Evolutionary conservation across 2,113 vertebrate genomes (phyloP).

Genomic region (Archocentrus centrarchus): DNA sequence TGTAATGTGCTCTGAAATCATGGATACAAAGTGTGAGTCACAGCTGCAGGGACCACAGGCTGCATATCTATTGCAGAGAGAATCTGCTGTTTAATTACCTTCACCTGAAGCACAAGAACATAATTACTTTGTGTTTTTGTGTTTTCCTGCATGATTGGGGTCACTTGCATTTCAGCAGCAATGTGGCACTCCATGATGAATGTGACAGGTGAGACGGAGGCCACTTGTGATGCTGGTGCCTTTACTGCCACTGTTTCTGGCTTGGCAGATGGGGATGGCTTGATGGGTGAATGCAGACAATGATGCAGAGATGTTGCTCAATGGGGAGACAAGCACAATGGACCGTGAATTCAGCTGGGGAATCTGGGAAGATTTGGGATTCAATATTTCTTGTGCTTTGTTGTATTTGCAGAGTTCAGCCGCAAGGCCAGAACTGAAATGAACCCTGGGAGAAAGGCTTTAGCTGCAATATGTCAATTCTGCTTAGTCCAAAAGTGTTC

Average conservation of each 20-base stretch:
- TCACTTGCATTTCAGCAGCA: conserved; percentile 67
- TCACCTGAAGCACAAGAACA: conserved; percentile 55
- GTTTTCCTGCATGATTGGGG: conserved; percentile 73
- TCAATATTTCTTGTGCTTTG: neutral
- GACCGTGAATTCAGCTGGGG: conserved; percentile 16
- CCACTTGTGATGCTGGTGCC: conserved; percentile 2
- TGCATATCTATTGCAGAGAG: conserved; percentile 38
- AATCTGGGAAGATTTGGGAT: conserved; percentile 13
- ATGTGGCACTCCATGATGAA: conserved; percentile 55
- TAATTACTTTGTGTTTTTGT: conserved; percentile 73
- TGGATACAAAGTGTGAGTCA: neutral
- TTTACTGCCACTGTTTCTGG: neutral
- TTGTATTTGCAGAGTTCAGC: conserved; percentile 14
- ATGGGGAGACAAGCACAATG: neutral
- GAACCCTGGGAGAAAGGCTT: conserved; percentile 7
- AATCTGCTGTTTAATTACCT: conserved; percentile 75
- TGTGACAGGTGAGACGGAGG: conserved; percentile 49
- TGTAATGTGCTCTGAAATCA: neutral
- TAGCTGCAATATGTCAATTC: conserved; percentile 12
- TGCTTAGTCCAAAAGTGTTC: neutral
- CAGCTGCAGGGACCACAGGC: neutral
- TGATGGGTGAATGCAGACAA: conserved; percentile 12
- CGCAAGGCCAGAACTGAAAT: neutral
- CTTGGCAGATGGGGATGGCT: neutral
- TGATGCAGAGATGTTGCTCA: neutral